Base-by-base conservation (phyloP, 2,797 vertebrate genomes). In the Sebastiscus tertius region DNA sequence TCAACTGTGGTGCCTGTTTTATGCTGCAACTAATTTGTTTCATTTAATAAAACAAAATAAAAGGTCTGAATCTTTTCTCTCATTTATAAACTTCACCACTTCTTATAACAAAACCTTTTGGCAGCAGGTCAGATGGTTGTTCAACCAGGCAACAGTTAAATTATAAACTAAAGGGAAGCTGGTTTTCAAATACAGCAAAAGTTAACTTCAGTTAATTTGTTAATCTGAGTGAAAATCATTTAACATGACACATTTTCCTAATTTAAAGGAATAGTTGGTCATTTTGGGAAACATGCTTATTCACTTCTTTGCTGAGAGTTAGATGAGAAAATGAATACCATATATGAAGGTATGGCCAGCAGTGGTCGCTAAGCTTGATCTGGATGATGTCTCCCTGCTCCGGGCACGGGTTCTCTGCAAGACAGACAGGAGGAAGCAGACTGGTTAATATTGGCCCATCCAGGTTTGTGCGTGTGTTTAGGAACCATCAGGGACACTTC, bases 11-110 rank as follows among this genome's bases (percentile, higher is more conserved):
- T 71, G 8, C 63, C 34, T 63, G 64, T 81, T 81, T 89, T 79
- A 68, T 80, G 73, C 72, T 76, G 67, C 33, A 66, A 63, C 14
- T 80, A 5, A 31, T 82, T 70, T 49, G 34, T 76, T 83, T 81
- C 29, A 69, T 34, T 66, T 49, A 72, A 84, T 85, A 39, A 6
- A 42, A 74, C 20, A 10, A 52, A 52, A 52, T 18, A 20, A 54
- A 33, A 12, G 2, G 5, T 26, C 8, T 14, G 27, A 49, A 76
- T 33, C 4, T 56, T 63, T 56, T 20, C 16, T 36, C 13, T 71
- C 4, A 16, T 55, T 60, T 7, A 12, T 27, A 42, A 26, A 26
- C 60, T 55, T 26, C 12, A 49, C 42, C 29, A 11, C 18, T 56
- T 60, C 24, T 49, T 34, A 6, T 1, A 27, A 36, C 14, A 27